phyloP scores from a whole-genome alignment of 1,140 invertebrate species.

The Conopomorpha cramerella region DNA sequence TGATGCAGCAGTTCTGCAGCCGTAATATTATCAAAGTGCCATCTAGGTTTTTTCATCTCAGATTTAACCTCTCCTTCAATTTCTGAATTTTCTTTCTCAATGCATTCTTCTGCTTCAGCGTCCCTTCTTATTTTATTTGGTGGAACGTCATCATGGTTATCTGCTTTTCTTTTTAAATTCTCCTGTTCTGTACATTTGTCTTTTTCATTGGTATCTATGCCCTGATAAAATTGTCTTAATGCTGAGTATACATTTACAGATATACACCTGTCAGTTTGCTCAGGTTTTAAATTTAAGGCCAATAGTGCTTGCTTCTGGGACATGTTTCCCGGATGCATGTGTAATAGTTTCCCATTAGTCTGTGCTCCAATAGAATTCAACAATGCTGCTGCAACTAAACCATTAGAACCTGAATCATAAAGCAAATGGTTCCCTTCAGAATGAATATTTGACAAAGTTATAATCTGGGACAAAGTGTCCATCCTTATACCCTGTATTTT shows the following conservation, averaged over 20 bases:
- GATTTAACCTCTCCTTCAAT: constrained; percentile 15
- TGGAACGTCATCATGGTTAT: constrained; percentile 16
- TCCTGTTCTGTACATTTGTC: not conserved
- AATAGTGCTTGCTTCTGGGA: constrained; percentile 76
- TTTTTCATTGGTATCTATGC: constrained; percentile 28
- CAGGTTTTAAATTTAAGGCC: constrained; percentile 75
- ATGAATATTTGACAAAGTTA: constrained; percentile 80
- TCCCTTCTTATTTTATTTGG: constrained; percentile 30
- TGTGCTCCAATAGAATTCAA: constrained; percentile 71
- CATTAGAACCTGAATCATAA: constrained; percentile 86
- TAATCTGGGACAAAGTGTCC: constrained; percentile 86
- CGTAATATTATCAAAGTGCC: constrained; percentile 68
- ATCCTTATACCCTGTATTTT: constrained; percentile 82
- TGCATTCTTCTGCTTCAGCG: constrained; percentile 18
- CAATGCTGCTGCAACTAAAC: constrained; percentile 81
- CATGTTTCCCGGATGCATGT: constrained; percentile 79
- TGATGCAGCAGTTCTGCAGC: constrained; percentile 60
- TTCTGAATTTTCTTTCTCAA: constrained; percentile 21
- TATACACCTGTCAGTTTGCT: constrained; percentile 68
- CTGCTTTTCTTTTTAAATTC: constrained; percentile 11
- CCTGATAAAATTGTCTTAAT: constrained; percentile 67
- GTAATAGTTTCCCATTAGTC: constrained; percentile 68
- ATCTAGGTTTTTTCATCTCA: constrained; percentile 63
- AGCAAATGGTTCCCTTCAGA: constrained; percentile 78
- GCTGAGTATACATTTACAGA: constrained; percentile 76